Base-by-base conservation (phyloP, 1,140 invertebrate genomes). In the Euwallacea fornicatus region DNA sequence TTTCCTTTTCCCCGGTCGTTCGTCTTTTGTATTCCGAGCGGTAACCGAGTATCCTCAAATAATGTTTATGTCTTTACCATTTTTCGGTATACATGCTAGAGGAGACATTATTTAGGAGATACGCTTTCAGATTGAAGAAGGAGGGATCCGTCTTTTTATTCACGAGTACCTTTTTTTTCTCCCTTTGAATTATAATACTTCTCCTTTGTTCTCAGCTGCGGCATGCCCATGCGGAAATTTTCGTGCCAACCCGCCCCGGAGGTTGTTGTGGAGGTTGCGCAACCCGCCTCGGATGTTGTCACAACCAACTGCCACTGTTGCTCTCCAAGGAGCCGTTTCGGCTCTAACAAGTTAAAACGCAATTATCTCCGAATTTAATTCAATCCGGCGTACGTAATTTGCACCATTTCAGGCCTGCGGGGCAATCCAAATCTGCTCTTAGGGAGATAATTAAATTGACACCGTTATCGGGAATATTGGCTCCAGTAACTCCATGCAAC, bases 11-110 rank as follows among this genome's bases (percentile, higher is more conserved):
- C 50, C 10, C 46, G 42, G 42, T 63, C 67, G 47, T 69, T 69
- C 60, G 47, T 56, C 59, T 69, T 69, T 69, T 69, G 42, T 69
- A 69, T 69, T 55, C 47, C 13, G 42, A 54, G 59, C 60, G 60
- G 67, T 69, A 63, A 63, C 56, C 50, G 67, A 69, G 67, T 69
- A 69, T 69, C 67, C 66, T 66, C 63, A 66, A 66, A 66, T 66
- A 66, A 42, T 66, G 63, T 66, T 66, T 47, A 47, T 63, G 61
- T 63, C 61, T 63, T 63, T 63, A 47, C 42, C 61, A 63, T 63
- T 63, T 61, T 63, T 63, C 61, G 42, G 61, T 63, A 43, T 63
- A 63, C 21, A 63, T 44, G 42, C 15, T 46, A 41, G 10, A 60
- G 13, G 44, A 46, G 44, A 50, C 44, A 50, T 63, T 47, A 63